These are phyloP conservation scores for Hippoglossus hippoglossus DNA, from an alignment of 2,797 vertebrate genomes.

Conservation along the genomic window DNA sequence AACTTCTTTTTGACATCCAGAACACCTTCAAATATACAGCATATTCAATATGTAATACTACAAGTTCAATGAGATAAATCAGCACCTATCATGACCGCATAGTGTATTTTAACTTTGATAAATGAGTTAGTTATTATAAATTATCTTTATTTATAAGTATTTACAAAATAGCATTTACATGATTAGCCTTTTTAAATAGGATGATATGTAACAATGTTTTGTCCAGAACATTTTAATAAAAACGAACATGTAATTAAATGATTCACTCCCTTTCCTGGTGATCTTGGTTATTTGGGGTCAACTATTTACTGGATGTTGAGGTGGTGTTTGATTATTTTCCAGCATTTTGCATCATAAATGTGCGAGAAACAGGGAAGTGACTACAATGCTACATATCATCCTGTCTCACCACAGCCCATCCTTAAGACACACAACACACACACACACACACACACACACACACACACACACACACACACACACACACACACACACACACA, in stretches of 20 bases:
- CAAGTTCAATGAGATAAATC: no score
- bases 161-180: no score
- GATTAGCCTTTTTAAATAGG: no score
- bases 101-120: no score
- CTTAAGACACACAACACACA: conserved; percentile 26
- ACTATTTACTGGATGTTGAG: conserved; percentile 34
- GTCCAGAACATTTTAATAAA: no score
- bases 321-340: conserved; percentile 7
- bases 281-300: conserved; percentile 5
- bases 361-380: conserved; percentile 48
- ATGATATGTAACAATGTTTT: no score
- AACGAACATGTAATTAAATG: not conserved
- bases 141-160: no score
- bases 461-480: conserved; percentile 13
- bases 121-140: no score
- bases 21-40: no score
- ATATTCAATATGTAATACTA: no score
- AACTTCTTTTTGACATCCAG: no score
- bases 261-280: not conserved
- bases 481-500: conserved; percentile 6
- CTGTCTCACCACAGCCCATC: conserved; percentile 43
- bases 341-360: conserved; percentile 34
- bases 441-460: conserved; percentile 21
- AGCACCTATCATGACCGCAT: no score
- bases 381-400: conserved; percentile 28